These are phyloP conservation scores for Drosophila tripunctata DNA, from an alignment of 2,888 invertebrate species.

Conservation along the genomic window DNA sequence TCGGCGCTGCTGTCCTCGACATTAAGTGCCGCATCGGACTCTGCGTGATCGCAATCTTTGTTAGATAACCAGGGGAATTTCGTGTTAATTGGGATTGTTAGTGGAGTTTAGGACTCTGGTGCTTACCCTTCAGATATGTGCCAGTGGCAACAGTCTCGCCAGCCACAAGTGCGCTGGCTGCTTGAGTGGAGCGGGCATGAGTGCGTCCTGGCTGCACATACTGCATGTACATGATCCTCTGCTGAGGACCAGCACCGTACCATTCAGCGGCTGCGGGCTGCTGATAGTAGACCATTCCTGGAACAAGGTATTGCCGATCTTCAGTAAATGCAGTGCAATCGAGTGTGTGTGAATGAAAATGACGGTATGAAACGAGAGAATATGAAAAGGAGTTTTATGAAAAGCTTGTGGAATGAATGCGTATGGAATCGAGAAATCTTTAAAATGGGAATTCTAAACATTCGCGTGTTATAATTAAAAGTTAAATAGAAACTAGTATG, in stretches of 20 bases:
- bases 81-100: conserved; percentile 32
- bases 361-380: conserved; percentile 11
- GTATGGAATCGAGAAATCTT: no score
- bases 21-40: conserved; percentile 70
- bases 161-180: conserved; percentile 83
- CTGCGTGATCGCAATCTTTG: conserved; percentile 83
- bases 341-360: conserved; percentile 3
- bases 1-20: conserved; percentile 56
- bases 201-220: conserved; percentile 81
- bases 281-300: conserved; percentile 82
- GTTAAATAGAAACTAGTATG: no score
- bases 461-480: no score
- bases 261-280: conserved; percentile 81
- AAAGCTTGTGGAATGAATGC: no score
- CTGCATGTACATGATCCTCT: conserved; percentile 82
- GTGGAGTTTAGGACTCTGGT: background rate
- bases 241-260: conserved; percentile 69
- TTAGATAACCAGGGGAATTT: conserved; percentile 44
- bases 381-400: background rate
- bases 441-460: no score
- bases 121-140: conserved; percentile 82
- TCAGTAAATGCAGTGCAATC: conserved; percentile 34
- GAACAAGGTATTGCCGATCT: conserved; percentile 65
- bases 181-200: conserved; percentile 81
- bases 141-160: conserved; percentile 83